These are phyloP conservation scores for Brienomyrus longianalis DNA, from an alignment of 2,113 vertebrate genomes.

Conservation along the genomic window DNA sequence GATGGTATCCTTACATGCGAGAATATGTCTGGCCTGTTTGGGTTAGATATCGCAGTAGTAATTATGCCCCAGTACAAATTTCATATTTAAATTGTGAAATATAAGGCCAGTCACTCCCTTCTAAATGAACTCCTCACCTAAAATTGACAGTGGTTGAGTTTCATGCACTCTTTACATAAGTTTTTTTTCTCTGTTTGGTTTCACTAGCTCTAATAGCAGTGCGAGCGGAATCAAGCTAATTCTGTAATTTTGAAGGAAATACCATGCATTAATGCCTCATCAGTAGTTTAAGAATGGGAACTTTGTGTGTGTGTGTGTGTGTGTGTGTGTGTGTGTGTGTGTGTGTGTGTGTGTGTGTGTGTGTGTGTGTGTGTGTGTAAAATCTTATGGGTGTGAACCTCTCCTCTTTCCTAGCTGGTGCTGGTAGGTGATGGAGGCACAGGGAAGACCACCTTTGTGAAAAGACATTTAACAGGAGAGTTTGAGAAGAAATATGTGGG, in stretches of 20 bases:
- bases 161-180: background rate
- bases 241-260: background rate
- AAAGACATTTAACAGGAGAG: conserved; percentile 92
- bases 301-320: too few species aligned
- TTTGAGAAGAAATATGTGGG: conserved; percentile 99
- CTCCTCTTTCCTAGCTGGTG: conserved; percentile 67
- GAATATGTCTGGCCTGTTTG: background rate
- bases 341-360: too few species aligned
- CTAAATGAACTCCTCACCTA: background rate
- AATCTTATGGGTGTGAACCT: background rate
- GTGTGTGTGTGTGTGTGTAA: background rate
- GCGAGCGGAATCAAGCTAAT: background rate
- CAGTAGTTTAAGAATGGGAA: background rate
- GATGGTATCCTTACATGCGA: background rate
- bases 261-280: background rate
- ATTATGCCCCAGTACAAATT: background rate
- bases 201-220: background rate
- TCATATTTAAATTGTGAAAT: background rate
- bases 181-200: background rate
- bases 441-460: conserved; percentile 95
- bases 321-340: background rate
- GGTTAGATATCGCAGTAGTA: background rate
- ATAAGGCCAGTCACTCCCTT: background rate
- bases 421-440: conserved; percentile 94
- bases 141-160: background rate